These are phyloP conservation scores for Euphydryas editha DNA, from an alignment of 2,888 invertebrate species.

Conservation along the genomic window DNA sequence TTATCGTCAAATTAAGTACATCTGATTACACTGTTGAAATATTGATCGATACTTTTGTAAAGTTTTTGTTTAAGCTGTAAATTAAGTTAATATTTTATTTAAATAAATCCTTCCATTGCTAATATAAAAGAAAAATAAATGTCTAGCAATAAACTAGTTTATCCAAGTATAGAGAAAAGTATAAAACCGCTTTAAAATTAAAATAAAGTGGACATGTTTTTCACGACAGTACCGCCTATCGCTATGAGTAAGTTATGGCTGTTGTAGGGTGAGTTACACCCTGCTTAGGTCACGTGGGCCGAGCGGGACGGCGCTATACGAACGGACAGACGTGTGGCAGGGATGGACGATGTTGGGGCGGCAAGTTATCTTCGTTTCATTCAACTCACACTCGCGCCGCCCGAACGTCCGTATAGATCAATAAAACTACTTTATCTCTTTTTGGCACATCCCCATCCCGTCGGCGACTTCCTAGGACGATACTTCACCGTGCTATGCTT, in stretches of 20 bases:
- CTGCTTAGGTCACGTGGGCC: slow-evolving; percentile 83
- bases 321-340: slow-evolving; percentile 56
- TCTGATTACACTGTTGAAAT: background rate
- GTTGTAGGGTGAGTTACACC: slow-evolving; percentile 84
- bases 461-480: slow-evolving; percentile 79
- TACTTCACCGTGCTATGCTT: slow-evolving; percentile 68
- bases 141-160: slow-evolving; percentile 43
- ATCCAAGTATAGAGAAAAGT: slow-evolving; percentile 48
- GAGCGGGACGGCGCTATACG: slow-evolving; percentile 67
- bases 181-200: slow-evolving; percentile 59
- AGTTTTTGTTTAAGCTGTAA: background rate
- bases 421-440: slow-evolving; percentile 85
- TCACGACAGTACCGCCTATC: slow-evolving; percentile 82
- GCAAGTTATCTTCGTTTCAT: slow-evolving; percentile 84
- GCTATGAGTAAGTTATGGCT: slow-evolving; percentile 84
- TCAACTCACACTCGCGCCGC: slow-evolving; percentile 82
- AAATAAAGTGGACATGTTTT: slow-evolving; percentile 68
- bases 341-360: slow-evolving; percentile 76
- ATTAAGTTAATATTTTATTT: background rate
- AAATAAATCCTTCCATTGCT: background rate
- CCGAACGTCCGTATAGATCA: slow-evolving; percentile 84
- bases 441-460: slow-evolving; percentile 84
- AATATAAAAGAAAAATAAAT: slow-evolving; percentile 25
- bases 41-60: background rate
- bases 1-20: background rate